Evolutionary conservation across 53 echinoderm and acorn worm species (phyloP), one percentile per base, ranked within the genome.

Genomic region (Luidia sarsii): DNA sequence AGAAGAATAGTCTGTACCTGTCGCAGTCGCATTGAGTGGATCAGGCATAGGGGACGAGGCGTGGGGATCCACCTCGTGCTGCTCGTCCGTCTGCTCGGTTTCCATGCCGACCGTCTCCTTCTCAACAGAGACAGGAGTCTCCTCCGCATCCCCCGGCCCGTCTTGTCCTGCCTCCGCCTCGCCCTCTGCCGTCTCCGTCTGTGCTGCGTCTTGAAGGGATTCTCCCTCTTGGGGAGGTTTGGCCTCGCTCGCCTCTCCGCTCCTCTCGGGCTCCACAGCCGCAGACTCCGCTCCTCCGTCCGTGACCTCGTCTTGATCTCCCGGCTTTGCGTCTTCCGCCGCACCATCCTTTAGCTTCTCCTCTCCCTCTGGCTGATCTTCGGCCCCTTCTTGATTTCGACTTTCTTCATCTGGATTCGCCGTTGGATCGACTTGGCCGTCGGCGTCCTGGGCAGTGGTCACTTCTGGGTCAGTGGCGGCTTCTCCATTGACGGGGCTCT

Each of bases 31-130:
- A 80, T 89, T 89, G 53, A 83, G 72, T 37, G 80, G 74, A 36
- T 70, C 72, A 15, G 96, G 96, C 28, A 74, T 67, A 2, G 97
- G 97, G 15, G 97, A 94, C 1, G 77, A 49, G 33, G 97, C 91
- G 52, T 97, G 89, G 4, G 93, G 90, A 45, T 96, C 96, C 19
- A 82, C 82, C 36, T 95, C 92, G 84, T 91, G 93, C 25, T 77
- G 60, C 22, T 94, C 97, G 66, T 87, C 87, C 0, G 91, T 91
- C 46, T 88, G 85, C 35, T 97, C 97, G 16, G 97, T 97, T 33
- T 85, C 90, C 86, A 89, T 93, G 39, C 81, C 91, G 62, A 84
- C 87, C 24, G 80, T 51, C 32, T 69, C 80, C 48, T 61, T 60
- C 74, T 57, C 29, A 23, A 74, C 68, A 11, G 39, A 19, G 15